Evolutionary conservation across 2,113 vertebrate genomes (phyloP).

Genomic region (Cephalopterus ornatus): DNA sequence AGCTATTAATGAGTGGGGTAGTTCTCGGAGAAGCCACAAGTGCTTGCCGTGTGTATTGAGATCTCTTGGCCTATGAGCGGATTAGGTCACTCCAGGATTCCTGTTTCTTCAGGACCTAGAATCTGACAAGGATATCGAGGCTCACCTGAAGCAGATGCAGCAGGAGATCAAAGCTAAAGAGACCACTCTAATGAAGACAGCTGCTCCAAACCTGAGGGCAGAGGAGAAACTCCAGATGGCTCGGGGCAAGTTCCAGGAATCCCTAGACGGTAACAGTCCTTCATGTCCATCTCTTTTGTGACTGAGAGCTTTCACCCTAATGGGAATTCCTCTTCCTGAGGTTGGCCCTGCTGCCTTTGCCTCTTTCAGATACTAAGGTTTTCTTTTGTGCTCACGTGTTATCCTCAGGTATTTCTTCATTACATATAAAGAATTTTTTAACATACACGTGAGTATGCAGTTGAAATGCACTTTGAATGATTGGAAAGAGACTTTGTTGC

Average conservation of each 20-base stretch:
- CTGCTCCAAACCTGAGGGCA: conserved; percentile 87
- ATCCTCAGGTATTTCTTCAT: background rate
- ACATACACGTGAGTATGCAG: background rate
- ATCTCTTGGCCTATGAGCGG: background rate
- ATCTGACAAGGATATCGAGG: conserved; percentile 74
- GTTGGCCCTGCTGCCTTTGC: background rate
- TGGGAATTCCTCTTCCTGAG: background rate
- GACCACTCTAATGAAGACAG: conserved; percentile 72
- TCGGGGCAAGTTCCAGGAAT: conserved; percentile 81
- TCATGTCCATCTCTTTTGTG: background rate
- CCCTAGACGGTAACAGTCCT: conserved; percentile 79
- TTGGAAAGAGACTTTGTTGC: background rate
- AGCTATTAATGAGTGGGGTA: background rate
- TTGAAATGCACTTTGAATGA: background rate
- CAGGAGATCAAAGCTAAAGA: conserved; percentile 74
- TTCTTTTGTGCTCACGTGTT: background rate
- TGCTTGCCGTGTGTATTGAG: background rate
- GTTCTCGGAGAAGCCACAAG: background rate
- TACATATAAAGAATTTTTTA: background rate
- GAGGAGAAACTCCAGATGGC: conserved; percentile 81
- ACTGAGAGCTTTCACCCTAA: background rate
- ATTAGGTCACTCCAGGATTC: background rate
- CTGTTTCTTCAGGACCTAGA: conserved; percentile 67
- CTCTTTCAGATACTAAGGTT: background rate
- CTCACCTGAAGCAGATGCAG: conserved; percentile 65